Evolutionary conservation across 2,888 invertebrate species (phyloP).

Genomic region (Neoascia interrupta): DNA sequence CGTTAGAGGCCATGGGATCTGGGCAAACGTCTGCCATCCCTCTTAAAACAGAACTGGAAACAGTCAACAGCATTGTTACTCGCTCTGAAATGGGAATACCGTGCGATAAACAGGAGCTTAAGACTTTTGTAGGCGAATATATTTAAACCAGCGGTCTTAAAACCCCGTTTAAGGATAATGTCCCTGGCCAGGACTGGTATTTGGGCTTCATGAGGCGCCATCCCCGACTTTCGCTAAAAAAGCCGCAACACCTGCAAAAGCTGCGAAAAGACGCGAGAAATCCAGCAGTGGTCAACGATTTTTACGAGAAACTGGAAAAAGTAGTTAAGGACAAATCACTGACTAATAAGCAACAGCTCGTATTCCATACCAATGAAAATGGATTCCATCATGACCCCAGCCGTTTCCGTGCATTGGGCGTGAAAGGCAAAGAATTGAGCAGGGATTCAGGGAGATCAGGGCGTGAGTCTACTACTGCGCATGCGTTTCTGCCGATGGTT

Average conservation of each 20-base stretch:
- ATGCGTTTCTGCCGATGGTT: slow-evolving; percentile 4
- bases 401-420: background rate
- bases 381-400: slow-evolving; percentile 13
- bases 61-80: too few species aligned
- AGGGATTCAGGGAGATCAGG: too few species aligned
- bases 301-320: slow-evolving; percentile 28
- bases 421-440: too few species aligned
- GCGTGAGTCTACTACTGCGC: too few species aligned
- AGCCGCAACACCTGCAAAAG: background rate
- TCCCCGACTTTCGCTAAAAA: background rate
- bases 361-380: slow-evolving; percentile 6
- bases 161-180: slow-evolving; percentile 1
- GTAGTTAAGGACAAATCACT: slow-evolving; percentile 5
- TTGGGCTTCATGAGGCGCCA: slow-evolving; percentile 3
- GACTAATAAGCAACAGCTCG: slow-evolving; percentile 2
- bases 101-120: background rate
- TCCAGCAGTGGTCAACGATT: slow-evolving; percentile 10
- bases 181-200: slow-evolving; percentile 3
- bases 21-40: too few species aligned
- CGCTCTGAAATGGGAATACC: background rate
- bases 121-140: background rate
- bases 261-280: slow-evolving; percentile 13
- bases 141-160: background rate
- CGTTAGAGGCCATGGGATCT: too few species aligned
- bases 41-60: too few species aligned